phyloP scores from a whole-genome alignment of 2,888 invertebrate genomes.

The Agriopis leucophaearia region DNA sequence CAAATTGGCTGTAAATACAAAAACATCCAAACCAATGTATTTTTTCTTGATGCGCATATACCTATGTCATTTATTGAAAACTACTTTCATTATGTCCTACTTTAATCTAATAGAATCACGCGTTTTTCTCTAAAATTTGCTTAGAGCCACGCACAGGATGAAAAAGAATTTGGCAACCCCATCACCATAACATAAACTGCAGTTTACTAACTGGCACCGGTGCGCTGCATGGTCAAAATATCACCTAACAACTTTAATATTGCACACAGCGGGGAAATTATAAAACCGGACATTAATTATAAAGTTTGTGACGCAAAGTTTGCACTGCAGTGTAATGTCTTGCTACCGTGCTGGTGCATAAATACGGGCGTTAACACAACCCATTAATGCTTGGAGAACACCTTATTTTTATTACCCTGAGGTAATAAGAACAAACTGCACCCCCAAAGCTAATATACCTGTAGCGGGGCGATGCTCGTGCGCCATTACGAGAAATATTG shows the following conservation, averaged over 20 bases:
- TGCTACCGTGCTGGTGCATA: constrained; percentile 73
- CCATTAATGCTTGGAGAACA: constrained; percentile 62
- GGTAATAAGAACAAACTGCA: constrained; percentile 58
- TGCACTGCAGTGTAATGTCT: constrained; percentile 70
- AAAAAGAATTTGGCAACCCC: no score
- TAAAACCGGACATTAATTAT: constrained; percentile 74
- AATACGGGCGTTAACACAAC: constrained; percentile 64
- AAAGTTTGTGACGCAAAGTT: constrained; percentile 70
- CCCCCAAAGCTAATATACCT: constrained; percentile 52
- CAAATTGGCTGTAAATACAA: no score
- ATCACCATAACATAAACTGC: constrained; percentile 45
- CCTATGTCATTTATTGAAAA: no score
- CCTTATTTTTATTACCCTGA: constrained; percentile 60
- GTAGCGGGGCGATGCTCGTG: constrained; percentile 30
- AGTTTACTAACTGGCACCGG: constrained; percentile 44
- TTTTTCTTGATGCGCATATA: no score
- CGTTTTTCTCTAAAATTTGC: no score
- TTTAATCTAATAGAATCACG: no score
- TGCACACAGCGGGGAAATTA: constrained; percentile 67
- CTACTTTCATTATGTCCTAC: no score
- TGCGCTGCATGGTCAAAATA: constrained; percentile 61
- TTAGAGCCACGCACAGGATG: no score
- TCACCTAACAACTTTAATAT: constrained; percentile 64
- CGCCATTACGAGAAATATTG: constrained; percentile 17
- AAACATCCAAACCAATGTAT: no score